Conservation (phyloP, 64 coral and sea anemone species). For the Porites lutea region DNA sequence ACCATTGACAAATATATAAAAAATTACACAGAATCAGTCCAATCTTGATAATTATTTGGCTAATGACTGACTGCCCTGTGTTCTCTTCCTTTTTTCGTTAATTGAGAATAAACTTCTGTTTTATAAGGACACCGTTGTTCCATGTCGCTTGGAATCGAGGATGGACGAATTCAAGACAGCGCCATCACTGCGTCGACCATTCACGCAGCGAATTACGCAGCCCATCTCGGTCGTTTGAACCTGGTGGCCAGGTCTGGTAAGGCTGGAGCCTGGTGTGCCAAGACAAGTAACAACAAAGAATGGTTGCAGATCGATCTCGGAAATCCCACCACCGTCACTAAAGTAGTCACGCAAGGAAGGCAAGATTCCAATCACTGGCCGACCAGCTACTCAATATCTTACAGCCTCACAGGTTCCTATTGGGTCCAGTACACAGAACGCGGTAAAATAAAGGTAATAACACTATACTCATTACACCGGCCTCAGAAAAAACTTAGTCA, state of each 20-base stretch:
- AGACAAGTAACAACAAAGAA: slow-evolving; percentile 17
- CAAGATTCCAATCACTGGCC: not conserved
- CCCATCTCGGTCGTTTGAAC: slow-evolving; percentile 2
- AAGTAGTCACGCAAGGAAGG: slow-evolving; percentile 41
- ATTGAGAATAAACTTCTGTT: not conserved
- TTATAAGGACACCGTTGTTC: slow-evolving; percentile 9
- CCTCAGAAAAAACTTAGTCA: not conserved
- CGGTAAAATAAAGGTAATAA: slow-evolving; percentile 11
- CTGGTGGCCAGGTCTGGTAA: slow-evolving; percentile 3
- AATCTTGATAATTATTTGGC: too few species aligned
- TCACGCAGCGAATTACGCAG: not conserved
- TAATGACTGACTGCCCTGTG: not conserved
- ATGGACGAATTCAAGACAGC: not conserved
- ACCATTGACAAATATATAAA: too few species aligned
- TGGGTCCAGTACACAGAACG: slow-evolving; percentile 29
- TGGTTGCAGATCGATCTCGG: slow-evolving; percentile 19
- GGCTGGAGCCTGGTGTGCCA: slow-evolving; percentile 4
- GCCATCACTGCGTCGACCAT: slow-evolving; percentile 2
- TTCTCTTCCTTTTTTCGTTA: not conserved
- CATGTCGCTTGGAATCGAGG: slow-evolving; percentile 10
- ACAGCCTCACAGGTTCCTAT: slow-evolving; percentile 16
- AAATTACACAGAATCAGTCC: too few species aligned
- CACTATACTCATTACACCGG: not conserved
- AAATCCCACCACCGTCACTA: slow-evolving; percentile 2
- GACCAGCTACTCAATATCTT: slow-evolving; percentile 12